A percentile compares a stretch with the other conserved stretches of the same genome.
Conservation (phyloP, 2,888 invertebrate species). For the Aspidiotus destructor region DNA sequence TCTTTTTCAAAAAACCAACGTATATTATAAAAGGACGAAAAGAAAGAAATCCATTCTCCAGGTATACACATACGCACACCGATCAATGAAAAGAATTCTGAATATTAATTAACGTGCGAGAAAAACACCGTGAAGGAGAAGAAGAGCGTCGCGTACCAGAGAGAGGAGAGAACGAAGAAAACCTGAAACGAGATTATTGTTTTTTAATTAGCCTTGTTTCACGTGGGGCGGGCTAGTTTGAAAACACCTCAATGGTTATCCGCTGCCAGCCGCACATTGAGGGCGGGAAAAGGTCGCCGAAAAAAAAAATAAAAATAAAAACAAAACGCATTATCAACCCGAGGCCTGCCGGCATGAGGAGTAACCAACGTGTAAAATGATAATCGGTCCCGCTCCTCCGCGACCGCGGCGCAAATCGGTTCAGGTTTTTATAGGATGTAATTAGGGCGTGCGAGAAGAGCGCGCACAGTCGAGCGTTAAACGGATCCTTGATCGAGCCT, state of each 20-base stretch:
- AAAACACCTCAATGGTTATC: slow-evolving; percentile 4
- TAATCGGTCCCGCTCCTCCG: slow-evolving; percentile 4
- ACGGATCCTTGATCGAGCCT: neutral
- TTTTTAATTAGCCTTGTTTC: slow-evolving; percentile 17
- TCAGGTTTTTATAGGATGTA: neutral
- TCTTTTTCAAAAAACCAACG: neutral
- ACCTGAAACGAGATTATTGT: slow-evolving; percentile 15
- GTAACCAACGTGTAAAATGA: neutral
- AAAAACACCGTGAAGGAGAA: neutral
- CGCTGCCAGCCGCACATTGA: neutral
- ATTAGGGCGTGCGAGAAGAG: neutral
- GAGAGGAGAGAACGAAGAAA: neutral
- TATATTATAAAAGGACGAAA: neutral
- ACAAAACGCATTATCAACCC: slow-evolving; percentile 4
- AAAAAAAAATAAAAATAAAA: slow-evolving; percentile 3
- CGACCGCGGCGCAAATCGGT: neutral
- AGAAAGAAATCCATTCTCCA: too few relatives aligned
- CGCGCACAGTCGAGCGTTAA: neutral
- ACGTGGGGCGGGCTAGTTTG: slow-evolving; percentile 11
- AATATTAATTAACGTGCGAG: slow-evolving; percentile 16
- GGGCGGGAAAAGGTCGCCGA: neutral
- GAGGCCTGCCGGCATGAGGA: slow-evolving; percentile 1
- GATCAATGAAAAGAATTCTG: slow-evolving; percentile 4
- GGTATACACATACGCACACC: neutral
- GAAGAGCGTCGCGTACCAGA: neutral